Conservation (phyloP, 2,888 invertebrate species). For the Orchestes rusci region DNA sequence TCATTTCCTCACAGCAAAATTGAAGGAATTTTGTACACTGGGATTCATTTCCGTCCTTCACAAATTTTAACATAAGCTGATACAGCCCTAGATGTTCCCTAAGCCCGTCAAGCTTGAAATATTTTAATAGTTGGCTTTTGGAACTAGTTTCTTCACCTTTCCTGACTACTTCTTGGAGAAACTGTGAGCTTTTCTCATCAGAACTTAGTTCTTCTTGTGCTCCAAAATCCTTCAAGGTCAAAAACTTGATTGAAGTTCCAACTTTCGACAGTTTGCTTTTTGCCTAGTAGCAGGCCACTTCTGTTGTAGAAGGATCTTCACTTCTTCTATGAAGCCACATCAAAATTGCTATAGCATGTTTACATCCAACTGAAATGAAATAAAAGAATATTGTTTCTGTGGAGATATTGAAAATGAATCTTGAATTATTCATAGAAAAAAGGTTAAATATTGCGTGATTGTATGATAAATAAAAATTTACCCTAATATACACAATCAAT, state of each 20-base stretch:
- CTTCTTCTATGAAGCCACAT: slow-evolving; percentile 24
- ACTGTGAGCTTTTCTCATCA: slow-evolving; percentile 12
- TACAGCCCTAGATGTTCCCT: slow-evolving; percentile 1
- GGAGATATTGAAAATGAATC: too few species aligned
- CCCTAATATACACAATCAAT: too few species aligned
- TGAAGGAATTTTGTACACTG: slow-evolving; percentile 6
- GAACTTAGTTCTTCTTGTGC: slow-evolving; percentile 13
- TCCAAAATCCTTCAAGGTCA: slow-evolving; percentile 14
- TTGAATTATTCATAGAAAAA: too few species aligned
- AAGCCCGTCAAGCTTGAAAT: slow-evolving; percentile 7
- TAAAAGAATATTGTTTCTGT: too few species aligned
- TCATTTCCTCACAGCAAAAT: slow-evolving; percentile 13
- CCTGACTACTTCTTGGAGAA: slow-evolving; percentile 16
- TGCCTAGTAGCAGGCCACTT: slow-evolving; percentile 20
- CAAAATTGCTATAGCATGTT: too few species aligned
- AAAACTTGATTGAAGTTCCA: slow-evolving; percentile 17
- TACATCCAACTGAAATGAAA: too few species aligned
- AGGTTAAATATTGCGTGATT: too few species aligned
- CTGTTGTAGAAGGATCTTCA: slow-evolving; percentile 7
- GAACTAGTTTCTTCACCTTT: slow-evolving; percentile 11
- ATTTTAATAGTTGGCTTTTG: slow-evolving; percentile 13
- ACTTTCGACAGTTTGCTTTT: slow-evolving; percentile 19
- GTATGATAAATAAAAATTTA: too few species aligned
- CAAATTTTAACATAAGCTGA: slow-evolving; percentile 2
- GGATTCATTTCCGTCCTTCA: too few species aligned